Evolutionary conservation across 1,140 invertebrate genomes (phyloP), one percentile per base, ranked within the genome.

Genomic region (Leptestheria dahalacensis): DNA sequence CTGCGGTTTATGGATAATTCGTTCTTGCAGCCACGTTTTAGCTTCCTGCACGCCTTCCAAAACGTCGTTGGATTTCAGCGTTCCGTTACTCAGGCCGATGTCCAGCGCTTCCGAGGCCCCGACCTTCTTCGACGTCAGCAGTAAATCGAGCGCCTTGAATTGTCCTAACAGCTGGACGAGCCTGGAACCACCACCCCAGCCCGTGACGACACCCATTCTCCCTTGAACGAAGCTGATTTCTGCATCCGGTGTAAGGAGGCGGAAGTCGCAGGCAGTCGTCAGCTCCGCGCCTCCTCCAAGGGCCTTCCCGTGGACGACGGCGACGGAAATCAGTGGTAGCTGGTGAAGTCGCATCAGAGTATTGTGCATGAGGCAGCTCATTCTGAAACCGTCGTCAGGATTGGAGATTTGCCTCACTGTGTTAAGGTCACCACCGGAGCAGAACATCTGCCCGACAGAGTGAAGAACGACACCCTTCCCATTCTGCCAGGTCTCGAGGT

Each of bases 271-370:
- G n/a, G 72, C 70, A 3, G 75, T 72, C 0, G 74, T 64, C 2
- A 82, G 60, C 68, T 82, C 81, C 3, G 79, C 77, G 15, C 80
- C 81, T 20, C 80, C 81, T 18, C 81, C 81, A 1, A 82, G 57
- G 1, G 79, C 77, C 57, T n/a, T 67, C 18, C 81, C 81, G 61
- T 78, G 65, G 20, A 81, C 67, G 10, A 79, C 61, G 48, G 74
- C 75, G 11, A 81, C 73, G 33, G 73, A 72, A 15, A 82, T 60
- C 1, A 82, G 53, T 0, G 79, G 78, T 25, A 82, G 65, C 2
- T 68, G 67, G 28, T 70, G 68, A 0, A 82, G 67, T 20, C 72
- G 66, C 18, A 67, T 66, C 15, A 79, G 62, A 6, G 71, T 69
- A 56, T 76, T 59, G 12, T 76, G 74, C 77, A 81, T 81, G 23